Evolutionary conservation across 2,113 vertebrate genomes (phyloP).

Genomic region (Sebastes schlegelii): DNA sequence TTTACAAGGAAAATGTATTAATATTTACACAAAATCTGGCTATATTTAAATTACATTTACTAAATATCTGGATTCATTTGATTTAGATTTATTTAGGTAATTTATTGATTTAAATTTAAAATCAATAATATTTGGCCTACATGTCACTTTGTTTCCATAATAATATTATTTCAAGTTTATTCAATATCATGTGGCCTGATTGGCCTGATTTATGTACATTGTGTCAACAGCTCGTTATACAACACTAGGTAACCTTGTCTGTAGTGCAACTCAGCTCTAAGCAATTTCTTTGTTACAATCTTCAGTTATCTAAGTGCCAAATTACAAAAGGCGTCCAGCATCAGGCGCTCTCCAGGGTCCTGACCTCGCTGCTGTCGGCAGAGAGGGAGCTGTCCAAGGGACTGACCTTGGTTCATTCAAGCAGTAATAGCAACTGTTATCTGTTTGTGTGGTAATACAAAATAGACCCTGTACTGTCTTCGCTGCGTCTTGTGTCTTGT

Average conservation of each 20-base stretch:
- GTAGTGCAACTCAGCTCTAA: not conserved
- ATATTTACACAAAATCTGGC: not conserved
- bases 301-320: not conserved
- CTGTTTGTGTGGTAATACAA: not conserved
- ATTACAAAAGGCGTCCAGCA: not conserved
- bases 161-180: not conserved
- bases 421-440: not conserved
- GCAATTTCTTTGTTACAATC: not conserved
- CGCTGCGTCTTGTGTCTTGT: not conserved
- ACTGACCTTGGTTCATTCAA: conserved; percentile 13
- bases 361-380: conserved; percentile 6
- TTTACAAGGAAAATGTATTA: not conserved
- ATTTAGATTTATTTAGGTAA: not conserved
- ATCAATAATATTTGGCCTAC: not conserved
- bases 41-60: not conserved
- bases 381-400: conserved; percentile 40
- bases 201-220: not conserved
- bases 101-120: not conserved
- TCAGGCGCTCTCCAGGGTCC: not conserved
- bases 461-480: not conserved
- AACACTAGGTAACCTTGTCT: not conserved
- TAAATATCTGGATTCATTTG: not conserved
- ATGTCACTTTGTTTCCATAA: not conserved
- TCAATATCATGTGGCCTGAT: not conserved
- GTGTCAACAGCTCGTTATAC: not conserved